Evolutionary conservation across 2,113 vertebrate genomes (phyloP), one percentile per base, ranked within the genome.

Genomic region (Rhinoderma darwinii): DNA sequence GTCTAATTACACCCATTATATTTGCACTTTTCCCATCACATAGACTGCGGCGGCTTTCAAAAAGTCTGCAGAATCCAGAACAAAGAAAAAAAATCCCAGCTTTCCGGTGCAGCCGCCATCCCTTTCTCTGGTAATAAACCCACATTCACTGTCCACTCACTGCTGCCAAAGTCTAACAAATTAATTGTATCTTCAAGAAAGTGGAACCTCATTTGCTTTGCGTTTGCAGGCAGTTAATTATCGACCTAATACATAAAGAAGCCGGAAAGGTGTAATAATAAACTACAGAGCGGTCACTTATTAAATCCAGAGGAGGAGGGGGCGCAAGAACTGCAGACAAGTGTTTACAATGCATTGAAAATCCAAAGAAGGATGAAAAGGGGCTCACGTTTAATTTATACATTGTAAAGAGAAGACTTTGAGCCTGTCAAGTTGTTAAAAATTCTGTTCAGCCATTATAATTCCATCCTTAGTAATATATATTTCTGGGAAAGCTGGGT

Each of bases 1-100:
- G 54, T 41, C 54, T 81, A 82, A 82, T 68, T 68, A 66, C 39
- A 70, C 59, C 61, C 61, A 68, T 82, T 82, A 50, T 47, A 56
- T 68, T 47, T 68, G 41, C 41, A 35, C 80, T 50, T 82, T 68
- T 27, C 22, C 41, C 80, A 47, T 12, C 59, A 82, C 61, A 82
- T 47, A 68, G 41, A 32, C 39, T 27, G 27, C 9, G 37, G 30
- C 35, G 11, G 54, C 78, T 81, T 61, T 80, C 12, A 59, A 37
- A 72, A 59, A 80, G 20, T 37, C 54, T 41, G 12, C 22, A 81
- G 51, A 81, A 61, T 27, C 6, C 25, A 18, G 22, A 59, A 56
- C 22, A 39, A 61, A 41, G 27, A 43, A 3, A 77, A 44, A 77
- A 44, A 77, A 50, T 18, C 3, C 18, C 37, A 39, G 66, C 73